Evolutionary conservation across 2,113 vertebrate genomes (phyloP).

Genomic region (Arothron firmamentum): DNA sequence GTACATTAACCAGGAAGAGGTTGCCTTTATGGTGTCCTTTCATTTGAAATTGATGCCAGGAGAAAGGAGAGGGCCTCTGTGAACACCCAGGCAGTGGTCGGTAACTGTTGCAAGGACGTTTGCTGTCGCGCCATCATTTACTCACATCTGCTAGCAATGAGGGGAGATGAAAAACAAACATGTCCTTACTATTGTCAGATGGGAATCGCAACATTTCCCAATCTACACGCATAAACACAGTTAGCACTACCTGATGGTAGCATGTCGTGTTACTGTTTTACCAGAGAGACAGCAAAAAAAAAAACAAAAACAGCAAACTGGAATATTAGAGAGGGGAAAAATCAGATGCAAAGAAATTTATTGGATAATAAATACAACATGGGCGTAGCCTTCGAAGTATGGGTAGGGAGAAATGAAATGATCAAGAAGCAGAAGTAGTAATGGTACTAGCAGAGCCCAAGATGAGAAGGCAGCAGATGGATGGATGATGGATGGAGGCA

Average conservation of each 20-base stretch:
- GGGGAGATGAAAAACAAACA: constrained; percentile 9
- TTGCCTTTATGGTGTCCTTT: constrained; percentile 7
- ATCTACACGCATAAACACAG: no score
- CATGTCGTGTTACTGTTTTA: constrained; percentile 31
- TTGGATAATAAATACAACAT: not conserved
- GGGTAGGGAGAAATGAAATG: no score
- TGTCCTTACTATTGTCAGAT: constrained; percentile 60
- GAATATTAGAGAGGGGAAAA: not conserved
- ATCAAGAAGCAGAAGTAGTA: not conserved
- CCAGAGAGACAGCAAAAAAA: no score
- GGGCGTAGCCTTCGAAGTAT: no score
- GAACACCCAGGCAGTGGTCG: constrained; percentile 20
- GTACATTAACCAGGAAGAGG: constrained; percentile 22
- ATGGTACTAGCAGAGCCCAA: no score
- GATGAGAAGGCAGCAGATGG: not conserved
- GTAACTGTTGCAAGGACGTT: constrained; percentile 15
- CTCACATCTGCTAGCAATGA: constrained; percentile 1
- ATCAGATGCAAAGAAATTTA: no score
- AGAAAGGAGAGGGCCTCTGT: constrained; percentile 33
- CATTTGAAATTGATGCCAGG: constrained; percentile 32
- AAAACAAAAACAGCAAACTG: not conserved
- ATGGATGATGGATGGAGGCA: not conserved
- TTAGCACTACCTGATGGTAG: no score
- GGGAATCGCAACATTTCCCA: constrained; percentile 32
- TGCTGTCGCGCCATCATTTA: constrained; percentile 22